phyloP scores from a whole-genome alignment of 2,113 vertebrate genomes.

The Hylia prasina region DNA sequence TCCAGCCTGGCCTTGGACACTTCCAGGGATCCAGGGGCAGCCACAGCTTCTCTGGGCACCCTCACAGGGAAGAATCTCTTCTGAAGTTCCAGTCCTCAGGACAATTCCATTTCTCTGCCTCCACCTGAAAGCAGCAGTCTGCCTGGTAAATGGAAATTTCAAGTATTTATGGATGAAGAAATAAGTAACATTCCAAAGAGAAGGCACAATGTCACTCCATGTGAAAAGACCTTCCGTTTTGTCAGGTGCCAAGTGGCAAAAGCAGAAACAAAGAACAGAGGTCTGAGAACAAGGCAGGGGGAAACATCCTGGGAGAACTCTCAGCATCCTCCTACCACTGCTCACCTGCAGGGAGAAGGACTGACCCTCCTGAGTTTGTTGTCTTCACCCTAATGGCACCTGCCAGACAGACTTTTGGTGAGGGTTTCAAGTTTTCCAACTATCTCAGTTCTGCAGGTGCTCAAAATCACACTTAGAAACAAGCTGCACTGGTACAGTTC shows the following conservation, averaged over 20 bases:
- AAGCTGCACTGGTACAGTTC: not conserved
- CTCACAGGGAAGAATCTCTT: not conserved
- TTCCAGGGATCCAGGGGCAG: not conserved
- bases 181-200: not conserved
- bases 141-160: not conserved
- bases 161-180: not conserved
- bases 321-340: not conserved
- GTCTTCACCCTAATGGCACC: not conserved
- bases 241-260: not conserved
- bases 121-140: not conserved
- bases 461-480: not conserved
- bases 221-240: not conserved
- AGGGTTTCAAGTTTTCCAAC: not conserved
- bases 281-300: not conserved
- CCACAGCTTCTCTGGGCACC: not conserved
- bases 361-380: fast-evolving
- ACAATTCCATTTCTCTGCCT: not conserved
- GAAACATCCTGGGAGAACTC: not conserved
- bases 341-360: not conserved
- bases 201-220: not conserved
- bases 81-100: not conserved
- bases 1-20: not conserved
- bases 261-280: not conserved
- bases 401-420: not conserved
- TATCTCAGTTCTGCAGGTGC: not conserved